Base-by-base conservation (phyloP, 2,888 invertebrate genomes). In the Halictus quadricinctus region DNA sequence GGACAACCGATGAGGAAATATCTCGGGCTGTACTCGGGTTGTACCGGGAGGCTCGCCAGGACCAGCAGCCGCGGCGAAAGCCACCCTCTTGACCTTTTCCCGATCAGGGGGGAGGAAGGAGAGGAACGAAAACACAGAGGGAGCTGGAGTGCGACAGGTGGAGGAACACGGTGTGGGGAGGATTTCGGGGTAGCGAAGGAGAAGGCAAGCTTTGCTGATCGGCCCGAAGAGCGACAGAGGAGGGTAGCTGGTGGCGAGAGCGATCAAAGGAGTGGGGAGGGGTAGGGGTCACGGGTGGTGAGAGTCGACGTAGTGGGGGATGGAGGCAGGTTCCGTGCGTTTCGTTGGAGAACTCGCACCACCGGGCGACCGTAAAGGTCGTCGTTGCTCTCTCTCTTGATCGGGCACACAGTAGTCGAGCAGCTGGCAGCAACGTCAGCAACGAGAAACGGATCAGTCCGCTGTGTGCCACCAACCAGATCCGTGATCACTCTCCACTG, bases 361-460 rank as follows among this genome's bases (percentile, higher is more conserved):
- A 81, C 79, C 78, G 87, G 82, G 84, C 88, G 85, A 89, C 84
- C 87, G 86, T 89, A 88, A 89, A 89, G 89, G 89, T 88, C 89
- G 89, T 79, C 81, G 85, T 72, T 81, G 84, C 74, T 60, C 76
- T 79, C 76, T 79, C 88, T 73, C 81, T 79, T 79, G 76, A 21
- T 81, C 81, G 79, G 74, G 79, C 79, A 72, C 73, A 76, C 84
- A 76, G 83, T 81, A 84, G 84, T 75, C 81, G 81, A 86, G 85
- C 90, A 90, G 88, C 90, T 88, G 90, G 85, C 78, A 83, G 87
- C 87, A 87, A 89, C 89, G 87, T 87, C 87, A 87, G 87, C 84
- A 81, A 87, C 77, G 77, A 80, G 80, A 36, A 70, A 69, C 79
- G 21, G n/a, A 36, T 88, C 88, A 81, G 83, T 87, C 84, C 77